Conservation (phyloP, 2,797 vertebrate genomes). For the Rousettus madagascariensis region DNA sequence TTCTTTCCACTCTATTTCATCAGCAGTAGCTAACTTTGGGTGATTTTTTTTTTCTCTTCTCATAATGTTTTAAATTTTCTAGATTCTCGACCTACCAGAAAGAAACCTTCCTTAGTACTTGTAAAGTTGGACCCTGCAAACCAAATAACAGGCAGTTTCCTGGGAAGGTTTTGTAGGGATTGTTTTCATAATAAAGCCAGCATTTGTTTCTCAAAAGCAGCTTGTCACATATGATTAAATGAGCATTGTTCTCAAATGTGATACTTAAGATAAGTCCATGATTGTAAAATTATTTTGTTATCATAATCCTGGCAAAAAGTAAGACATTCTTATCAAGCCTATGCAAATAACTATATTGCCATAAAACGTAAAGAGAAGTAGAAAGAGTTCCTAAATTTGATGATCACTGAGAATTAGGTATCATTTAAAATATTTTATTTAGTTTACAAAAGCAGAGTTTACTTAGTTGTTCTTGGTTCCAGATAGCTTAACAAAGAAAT, state of each 20-base stretch:
- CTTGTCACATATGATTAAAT: neutral
- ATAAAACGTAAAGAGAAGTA: neutral
- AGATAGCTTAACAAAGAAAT: neutral
- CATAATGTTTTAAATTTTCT: neutral
- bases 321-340: neutral
- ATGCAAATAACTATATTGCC: neutral
- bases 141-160: neutral
- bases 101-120: neutral
- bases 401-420: neutral
- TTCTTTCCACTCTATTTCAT: neutral
- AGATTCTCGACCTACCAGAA: neutral
- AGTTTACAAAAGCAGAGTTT: neutral
- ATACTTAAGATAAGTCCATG: neutral
- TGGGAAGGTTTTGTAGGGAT: neutral
- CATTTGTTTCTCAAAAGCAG: slow-evolving; percentile 38
- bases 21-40: neutral
- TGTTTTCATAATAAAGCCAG: neutral
- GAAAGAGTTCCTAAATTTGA: neutral
- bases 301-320: neutral
- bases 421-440: neutral
- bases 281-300: neutral
- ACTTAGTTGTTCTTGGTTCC: neutral
- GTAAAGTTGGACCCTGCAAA: neutral
- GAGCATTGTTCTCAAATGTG: slow-evolving; percentile 20
- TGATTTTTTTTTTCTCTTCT: neutral